Conservation (phyloP, 2,888 invertebrate species). For the Entomobrya proxima region DNA sequence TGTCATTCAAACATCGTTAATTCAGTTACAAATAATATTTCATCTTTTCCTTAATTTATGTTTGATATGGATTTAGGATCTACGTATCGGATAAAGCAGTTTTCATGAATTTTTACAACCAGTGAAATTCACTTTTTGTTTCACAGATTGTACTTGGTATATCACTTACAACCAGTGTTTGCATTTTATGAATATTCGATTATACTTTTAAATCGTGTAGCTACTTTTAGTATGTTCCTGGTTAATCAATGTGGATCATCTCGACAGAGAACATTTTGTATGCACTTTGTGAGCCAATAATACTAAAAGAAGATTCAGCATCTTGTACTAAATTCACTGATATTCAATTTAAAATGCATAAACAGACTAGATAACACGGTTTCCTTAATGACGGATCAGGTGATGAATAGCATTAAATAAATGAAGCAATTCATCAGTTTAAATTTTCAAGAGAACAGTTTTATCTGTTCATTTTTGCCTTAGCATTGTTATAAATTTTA, state of each 20-base stretch:
- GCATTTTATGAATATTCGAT: too few relatives aligned
- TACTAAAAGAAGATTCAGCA: not conserved
- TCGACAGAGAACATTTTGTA: not conserved
- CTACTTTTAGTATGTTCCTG: not conserved
- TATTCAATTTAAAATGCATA: slow-evolving; percentile 22
- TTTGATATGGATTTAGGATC: too few relatives aligned
- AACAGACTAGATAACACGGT: not conserved
- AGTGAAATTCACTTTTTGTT: too few relatives aligned
- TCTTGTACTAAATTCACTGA: not conserved
- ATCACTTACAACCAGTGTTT: too few relatives aligned
- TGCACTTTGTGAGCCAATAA: too few relatives aligned
- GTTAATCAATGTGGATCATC: slow-evolving; percentile 63
- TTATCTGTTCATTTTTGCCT: not conserved
- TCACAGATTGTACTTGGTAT: too few relatives aligned
- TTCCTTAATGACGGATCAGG: not conserved
- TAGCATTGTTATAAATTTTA: too few relatives aligned
- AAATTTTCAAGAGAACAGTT: not conserved
- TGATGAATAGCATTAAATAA: not conserved
- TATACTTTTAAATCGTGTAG: slow-evolving; percentile 29
- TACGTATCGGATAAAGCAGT: too few relatives aligned
- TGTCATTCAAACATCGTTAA: too few relatives aligned
- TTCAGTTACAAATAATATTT: too few relatives aligned
- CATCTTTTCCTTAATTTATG: too few relatives aligned
- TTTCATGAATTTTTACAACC: too few relatives aligned
- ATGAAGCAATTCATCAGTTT: slow-evolving; percentile 13